Evolutionary conservation across 2,113 vertebrate species (phyloP), one percentile per base, ranked within the genome.

Genomic region (Typhlomys cinereus): DNA sequence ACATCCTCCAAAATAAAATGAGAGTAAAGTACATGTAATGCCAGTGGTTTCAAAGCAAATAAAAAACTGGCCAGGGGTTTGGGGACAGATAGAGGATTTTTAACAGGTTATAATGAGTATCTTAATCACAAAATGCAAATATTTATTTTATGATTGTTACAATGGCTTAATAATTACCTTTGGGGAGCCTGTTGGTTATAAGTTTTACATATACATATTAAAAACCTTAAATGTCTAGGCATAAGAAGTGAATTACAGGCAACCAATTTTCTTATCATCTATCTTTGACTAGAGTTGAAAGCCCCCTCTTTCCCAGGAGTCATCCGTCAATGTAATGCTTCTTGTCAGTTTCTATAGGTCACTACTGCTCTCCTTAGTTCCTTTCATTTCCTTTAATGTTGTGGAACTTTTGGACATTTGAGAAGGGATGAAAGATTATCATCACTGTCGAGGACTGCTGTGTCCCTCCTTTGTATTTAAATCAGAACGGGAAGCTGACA

Each of bases 351-450:
- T 59, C 78, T 62, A 9, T 61, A 89, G 87, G 85, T 91, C 82
- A 74, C 71, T 70, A 1, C 59, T 70, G 25, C 74, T 89, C 34
- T 89, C 39, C 41, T 21, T 46, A 36, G n/a, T 39, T 76, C 41
- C 17, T 83, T 95, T 88, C 36, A 69, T 88, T 91, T 93, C 41
- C n/a, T 87, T 91, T 89, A 78, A 93, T 78, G 83, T 44, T 76
- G 31, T 25, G 82, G 76, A 80, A 59, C 44, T 34, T 95, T n/a
- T 46, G 62, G 61, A 71, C 61, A 83, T 76, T 83, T 69, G 39
- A 4, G 48, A 88, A 59, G 76, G 87, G 76, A 85, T 93, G 36
- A 92, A 92, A 92, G 54, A 31, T 23, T 71, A 61, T 57, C 27
- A 64, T 86, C 44, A 61, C 29, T 50, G 75, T 67, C 66, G 61